Base-by-base conservation (phyloP, 2,888 invertebrate genomes). In the Chrysolina oricalcia region DNA sequence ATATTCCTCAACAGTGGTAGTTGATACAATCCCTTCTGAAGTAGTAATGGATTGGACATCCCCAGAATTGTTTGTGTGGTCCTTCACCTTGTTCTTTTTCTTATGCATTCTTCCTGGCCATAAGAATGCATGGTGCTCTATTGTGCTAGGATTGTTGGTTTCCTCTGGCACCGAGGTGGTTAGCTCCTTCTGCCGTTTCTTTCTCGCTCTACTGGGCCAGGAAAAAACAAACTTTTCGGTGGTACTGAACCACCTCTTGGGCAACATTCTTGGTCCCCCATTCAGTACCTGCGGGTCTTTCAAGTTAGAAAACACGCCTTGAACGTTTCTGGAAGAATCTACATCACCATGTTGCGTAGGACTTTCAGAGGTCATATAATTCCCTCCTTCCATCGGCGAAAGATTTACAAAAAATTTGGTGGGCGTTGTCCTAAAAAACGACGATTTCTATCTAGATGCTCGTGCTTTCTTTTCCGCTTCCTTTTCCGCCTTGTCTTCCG, bases 331-430 rank as follows among this genome's bases (percentile, higher is more conserved):
- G 2, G 59, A 15, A 35, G 15, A n/a, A 35, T 23, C n/a, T 15
- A 27, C 6, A 35, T 15, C 15, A 27, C 9, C n/a, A n/a, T 11
- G 13, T 21, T 4, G 5, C 9, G 53, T 5, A 13, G 11, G 11
- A 23, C 13, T 21, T 53, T 21, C 13, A 23, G 53, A 19, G 21
- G 21, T 19, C 19, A 59, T 27, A 59, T n/a, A 6, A 59, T 23
- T n/a, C 27, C 8, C 35, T 2, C n/a, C 35, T 8, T 59, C n/a
- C 15, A n/a, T 27, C n/a, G 67, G 73, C 40, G 64, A 19, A 13
- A 50, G 10, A n/a, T 75, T 68, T 70, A 80, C 80, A 23, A 62
- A 72, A 64, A 80, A 80, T 80, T 80, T 80, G 79, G 77, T 59
- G 72, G 70, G 53, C 77, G 68, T 59, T 65, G 74, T 78, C 72